Conservation (phyloP, 2,113 vertebrate genomes). For the Todiramphus chloris region DNA sequence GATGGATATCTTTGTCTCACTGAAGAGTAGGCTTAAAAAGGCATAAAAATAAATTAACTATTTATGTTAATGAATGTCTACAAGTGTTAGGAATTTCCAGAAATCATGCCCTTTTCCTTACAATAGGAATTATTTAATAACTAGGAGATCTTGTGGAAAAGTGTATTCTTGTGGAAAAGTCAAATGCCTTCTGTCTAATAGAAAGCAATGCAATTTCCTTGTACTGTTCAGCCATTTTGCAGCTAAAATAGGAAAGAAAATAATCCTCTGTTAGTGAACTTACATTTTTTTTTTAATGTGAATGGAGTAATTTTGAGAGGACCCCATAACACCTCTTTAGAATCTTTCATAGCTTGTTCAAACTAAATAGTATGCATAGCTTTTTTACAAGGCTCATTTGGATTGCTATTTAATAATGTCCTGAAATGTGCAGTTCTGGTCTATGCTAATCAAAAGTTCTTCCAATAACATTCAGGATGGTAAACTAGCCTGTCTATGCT, state of each 20-base stretch:
- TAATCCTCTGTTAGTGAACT: background rate
- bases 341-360: background rate
- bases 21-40: background rate
- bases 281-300: fast-evolving
- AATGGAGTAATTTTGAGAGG: background rate
- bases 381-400: background rate
- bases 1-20: background rate
- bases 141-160: background rate
- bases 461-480: background rate
- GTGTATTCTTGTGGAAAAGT: background rate
- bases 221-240: background rate
- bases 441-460: background rate
- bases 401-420: background rate
- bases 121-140: background rate
- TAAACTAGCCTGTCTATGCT: background rate
- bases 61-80: background rate
- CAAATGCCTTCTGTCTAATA: background rate
- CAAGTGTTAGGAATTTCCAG: background rate
- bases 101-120: background rate
- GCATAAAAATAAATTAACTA: fast-evolving
- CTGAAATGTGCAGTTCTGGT: background rate
- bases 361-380: background rate
- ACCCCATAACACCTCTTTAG: background rate
- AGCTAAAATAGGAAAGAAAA: background rate
- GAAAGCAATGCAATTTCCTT: background rate